phyloP scores from a whole-genome alignment of 2,797 vertebrate genomes.

The Toxotes lorentzi region DNA sequence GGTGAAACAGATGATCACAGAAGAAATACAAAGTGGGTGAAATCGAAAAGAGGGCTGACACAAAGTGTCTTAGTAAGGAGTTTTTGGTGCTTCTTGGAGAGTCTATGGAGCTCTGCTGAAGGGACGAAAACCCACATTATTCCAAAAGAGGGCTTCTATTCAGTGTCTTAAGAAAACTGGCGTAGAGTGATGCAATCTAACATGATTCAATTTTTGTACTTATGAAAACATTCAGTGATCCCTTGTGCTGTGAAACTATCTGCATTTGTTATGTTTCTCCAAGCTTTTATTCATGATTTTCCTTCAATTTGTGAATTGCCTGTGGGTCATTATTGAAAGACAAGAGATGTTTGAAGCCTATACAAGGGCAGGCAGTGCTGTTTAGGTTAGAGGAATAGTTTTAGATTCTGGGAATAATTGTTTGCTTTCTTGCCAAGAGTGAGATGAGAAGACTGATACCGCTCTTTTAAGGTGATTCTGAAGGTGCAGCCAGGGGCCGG shows the following conservation, averaged over 20 bases:
- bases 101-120: neutral
- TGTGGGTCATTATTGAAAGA: constrained; percentile 9
- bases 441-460: neutral
- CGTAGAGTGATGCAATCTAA: neutral
- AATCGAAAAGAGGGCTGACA: neutral
- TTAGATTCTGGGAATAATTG: neutral
- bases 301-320: neutral
- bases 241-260: neutral
- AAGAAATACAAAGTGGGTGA: neutral
- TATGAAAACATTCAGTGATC: neutral
- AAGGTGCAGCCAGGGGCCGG: constrained; percentile 4
- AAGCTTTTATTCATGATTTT: neutral
- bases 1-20: neutral
- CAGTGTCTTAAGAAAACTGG: neutral
- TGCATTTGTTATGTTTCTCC: neutral
- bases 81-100: constrained; percentile 1
- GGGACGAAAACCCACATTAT: neutral
- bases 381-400: constrained; percentile 6
- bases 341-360: neutral
- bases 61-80: neutral
- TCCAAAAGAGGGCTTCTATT: constrained; percentile 12
- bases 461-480: neutral
- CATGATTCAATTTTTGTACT: neutral
- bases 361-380: neutral
- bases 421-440: neutral